Conservation (phyloP, 2,113 vertebrate species). For the Aldabrachelys gigantea region DNA sequence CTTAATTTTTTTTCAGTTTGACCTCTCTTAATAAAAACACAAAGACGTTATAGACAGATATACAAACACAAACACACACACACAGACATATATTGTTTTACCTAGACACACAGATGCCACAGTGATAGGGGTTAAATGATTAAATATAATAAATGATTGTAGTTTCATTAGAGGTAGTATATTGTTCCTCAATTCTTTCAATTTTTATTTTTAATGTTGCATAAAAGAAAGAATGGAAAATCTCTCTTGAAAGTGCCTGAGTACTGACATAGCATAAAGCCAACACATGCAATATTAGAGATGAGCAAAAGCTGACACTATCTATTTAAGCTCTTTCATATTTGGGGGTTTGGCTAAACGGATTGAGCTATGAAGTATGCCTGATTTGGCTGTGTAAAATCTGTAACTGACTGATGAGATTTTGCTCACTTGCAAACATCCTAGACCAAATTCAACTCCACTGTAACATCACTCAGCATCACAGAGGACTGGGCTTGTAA, state of each 20-base stretch:
- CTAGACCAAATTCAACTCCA: background rate
- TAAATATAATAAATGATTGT: background rate
- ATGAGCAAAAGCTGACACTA: background rate
- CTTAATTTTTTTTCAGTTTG: constrained; percentile 46
- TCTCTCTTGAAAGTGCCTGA: background rate
- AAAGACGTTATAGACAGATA: background rate
- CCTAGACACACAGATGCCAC: background rate
- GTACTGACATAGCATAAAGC: background rate
- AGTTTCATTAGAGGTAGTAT: background rate
- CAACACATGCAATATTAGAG: background rate
- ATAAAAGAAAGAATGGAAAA: background rate
- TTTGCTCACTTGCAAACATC: background rate
- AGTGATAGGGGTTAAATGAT: background rate
- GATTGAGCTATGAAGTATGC: background rate
- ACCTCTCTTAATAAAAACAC: constrained; percentile 40
- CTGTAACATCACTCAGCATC: background rate
- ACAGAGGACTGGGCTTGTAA: background rate
- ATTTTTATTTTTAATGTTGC: background rate
- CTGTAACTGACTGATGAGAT: background rate
- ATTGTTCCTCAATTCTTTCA: background rate
- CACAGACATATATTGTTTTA: background rate
- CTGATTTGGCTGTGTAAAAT: background rate
- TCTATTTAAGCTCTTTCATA: background rate
- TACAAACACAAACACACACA: background rate
- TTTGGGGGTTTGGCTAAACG: background rate